Evolutionary conservation across 1,140 invertebrate species (phyloP), one percentile per base, ranked within the genome.

Genomic region (Chlorops oryzae): DNA sequence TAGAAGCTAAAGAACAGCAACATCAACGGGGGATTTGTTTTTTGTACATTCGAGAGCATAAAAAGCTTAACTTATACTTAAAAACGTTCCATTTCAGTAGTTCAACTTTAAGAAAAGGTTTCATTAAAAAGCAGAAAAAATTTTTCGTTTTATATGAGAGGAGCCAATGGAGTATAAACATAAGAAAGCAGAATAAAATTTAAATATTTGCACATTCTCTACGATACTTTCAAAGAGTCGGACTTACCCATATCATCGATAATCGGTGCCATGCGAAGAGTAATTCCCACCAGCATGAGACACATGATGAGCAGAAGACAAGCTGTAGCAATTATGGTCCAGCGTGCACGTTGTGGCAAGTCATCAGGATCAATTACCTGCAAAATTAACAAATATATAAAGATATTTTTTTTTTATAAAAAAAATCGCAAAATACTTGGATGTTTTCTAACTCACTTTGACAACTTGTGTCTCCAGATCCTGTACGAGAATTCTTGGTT

Each of bases 221-320:
- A n/a, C n/a, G n/a, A n/a, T n/a, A n/a, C n/a, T n/a, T n/a, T n/a
- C n/a, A n/a, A 32, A 3, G 2, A 15, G 34, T 27, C 3, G 32
- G n/a, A 82, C 87, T 86, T 72, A 93, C 90, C 90, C 83, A 93
- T 90, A 63, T 92, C 88, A 65, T 93, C 90, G 57, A 93, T 93
- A 43, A 93, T 83, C 1, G 90, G 90, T 3, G 90, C 90, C 86
- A 93, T 90, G 27, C 89, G 74, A 3, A 93, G 75, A 0, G 90
- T 93, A 32, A 92, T 83, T 2, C 89, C 90, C n/a, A 93, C 89
- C 17, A 92, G 75, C 45, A 92, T 76, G 53, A 93, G 80, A 63
- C 89, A 91, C 76, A 92, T 87, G 53, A 90, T 82, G 13, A 92
- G 79, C 27, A 93, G 77, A 35, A 91, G 77, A 58, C 88, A 87